Evolutionary conservation across 2,797 vertebrate species (phyloP), one percentile per base, ranked within the genome.

Genomic region (Neosilurus hyrtlii): DNA sequence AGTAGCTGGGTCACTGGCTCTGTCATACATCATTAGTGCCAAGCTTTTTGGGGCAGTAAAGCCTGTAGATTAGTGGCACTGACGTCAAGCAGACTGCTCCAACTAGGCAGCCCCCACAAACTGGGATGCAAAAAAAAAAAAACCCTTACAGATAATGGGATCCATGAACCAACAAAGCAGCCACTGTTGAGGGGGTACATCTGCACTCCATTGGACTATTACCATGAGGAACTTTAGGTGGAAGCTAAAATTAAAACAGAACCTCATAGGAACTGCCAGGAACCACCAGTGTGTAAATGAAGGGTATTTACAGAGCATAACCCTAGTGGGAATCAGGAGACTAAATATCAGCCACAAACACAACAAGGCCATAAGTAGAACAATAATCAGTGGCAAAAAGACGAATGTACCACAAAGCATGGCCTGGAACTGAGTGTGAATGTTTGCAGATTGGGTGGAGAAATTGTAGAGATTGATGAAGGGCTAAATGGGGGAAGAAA

Each of bases 21-120:
- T 1, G 73, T 78, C 76, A 52, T 61, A 76, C 82, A 84, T 83
- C 81, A 85, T 89, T 85, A 86, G 82, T 80, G 73, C 87, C 84
- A 87, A 83, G 84, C 81, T 62, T 89, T 86, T 84, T 66, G 15
- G 87, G 81, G 73, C 83, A 84, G 70, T 88, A 86, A 86, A 87
- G 84, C 77, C 83, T 63, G 5, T n/a, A 78, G 80, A 84, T 82
- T 80, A 85, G 82, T 59, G 78, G 37, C 49, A 66, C 80, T 83
- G 85, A 88, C 78, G 67, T 87, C 83, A 87, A 67, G 26, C 62
- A 79, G 75, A 66, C n/a, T 72, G 70, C 75, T 49, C 74, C 73
- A 62, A 73, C 79, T 65, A 20, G 74, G 81, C 82, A 59, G 74
- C 51, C 52, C 59, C 63, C 52, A 30, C 70, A 61, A 70, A 68